Conservation (phyloP, 1,140 invertebrate species). For the Cardiocondyla obscurior region DNA sequence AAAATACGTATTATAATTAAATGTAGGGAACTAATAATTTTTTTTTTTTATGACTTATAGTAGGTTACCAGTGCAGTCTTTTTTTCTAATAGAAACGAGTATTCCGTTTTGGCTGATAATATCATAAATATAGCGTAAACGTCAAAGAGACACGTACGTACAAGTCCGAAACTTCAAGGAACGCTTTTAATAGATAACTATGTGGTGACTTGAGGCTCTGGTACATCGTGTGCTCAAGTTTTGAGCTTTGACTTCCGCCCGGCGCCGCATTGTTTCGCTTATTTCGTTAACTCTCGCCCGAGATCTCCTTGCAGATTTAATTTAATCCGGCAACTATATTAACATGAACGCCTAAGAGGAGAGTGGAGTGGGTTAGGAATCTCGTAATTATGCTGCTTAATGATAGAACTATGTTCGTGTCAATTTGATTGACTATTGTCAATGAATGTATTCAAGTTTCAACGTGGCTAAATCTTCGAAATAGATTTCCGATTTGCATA, state of each 20-base stretch:
- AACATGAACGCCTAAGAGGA: constrained; percentile 18
- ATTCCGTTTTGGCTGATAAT: neutral
- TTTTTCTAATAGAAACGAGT: neutral
- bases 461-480: neutral
- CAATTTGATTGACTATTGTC: neutral
- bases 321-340: constrained; percentile 34
- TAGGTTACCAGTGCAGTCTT: neutral
- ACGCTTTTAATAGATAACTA: constrained; percentile 43
- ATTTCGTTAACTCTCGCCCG: constrained; percentile 23
- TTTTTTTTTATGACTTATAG: neutral
- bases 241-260: constrained; percentile 23
- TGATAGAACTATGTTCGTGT: constrained; percentile 18
- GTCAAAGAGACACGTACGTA: neutral
- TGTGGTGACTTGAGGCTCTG: constrained; percentile 31
- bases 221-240: constrained; percentile 19
- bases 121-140: neutral
- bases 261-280: neutral
- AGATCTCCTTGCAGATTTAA: constrained; percentile 35
- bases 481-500: constrained; percentile 12
- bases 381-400: constrained; percentile 12
- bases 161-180: neutral
- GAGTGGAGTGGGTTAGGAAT: neutral
- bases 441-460: neutral
- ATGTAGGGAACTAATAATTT: neutral
- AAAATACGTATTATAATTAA: too few relatives aligned